Conservation (phyloP, 2,888 invertebrate genomes). For the Vannuccia rotundouncinata region DNA sequence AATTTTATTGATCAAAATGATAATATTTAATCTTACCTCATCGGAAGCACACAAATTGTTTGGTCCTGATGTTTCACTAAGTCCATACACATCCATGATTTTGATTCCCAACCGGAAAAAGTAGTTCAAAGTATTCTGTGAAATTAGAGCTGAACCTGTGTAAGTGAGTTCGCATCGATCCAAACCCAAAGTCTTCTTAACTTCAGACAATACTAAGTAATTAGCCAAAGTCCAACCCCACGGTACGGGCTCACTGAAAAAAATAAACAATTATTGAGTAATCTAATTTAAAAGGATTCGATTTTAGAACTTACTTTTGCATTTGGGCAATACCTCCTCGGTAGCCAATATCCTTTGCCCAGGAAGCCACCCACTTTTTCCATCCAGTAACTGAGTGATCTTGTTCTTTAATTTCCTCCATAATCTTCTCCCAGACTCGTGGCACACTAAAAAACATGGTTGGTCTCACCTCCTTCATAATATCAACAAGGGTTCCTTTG, state of each 20-base stretch:
- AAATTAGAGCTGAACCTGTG: constrained; percentile 78
- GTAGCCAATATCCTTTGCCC: constrained; percentile 65
- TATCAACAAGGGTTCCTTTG: not conserved
- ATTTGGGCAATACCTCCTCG: not conserved
- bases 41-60: constrained; percentile 68
- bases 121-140: constrained; percentile 74
- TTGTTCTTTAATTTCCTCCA: constrained; percentile 73
- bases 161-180: constrained; percentile 66
- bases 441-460: constrained; percentile 81
- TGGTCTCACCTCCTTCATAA: constrained; percentile 63
- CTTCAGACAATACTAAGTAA: constrained; percentile 70
- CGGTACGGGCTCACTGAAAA: too few species aligned
- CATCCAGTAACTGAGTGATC: constrained; percentile 67
- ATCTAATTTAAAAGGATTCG: constrained; percentile 58
- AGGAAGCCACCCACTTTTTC: constrained; percentile 67
- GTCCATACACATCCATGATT: constrained; percentile 75
- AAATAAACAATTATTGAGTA: too few species aligned
- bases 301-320: not conserved
- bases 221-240: too few species aligned
- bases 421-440: constrained; percentile 85
- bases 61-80: constrained; percentile 71
- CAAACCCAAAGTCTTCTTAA: constrained; percentile 71
- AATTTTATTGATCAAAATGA: too few species aligned
- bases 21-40: too few species aligned
- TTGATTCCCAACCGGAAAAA: constrained; percentile 79